phyloP scores from a whole-genome alignment of 2,888 invertebrate species.

The Synanthedon andrenaeformis region DNA sequence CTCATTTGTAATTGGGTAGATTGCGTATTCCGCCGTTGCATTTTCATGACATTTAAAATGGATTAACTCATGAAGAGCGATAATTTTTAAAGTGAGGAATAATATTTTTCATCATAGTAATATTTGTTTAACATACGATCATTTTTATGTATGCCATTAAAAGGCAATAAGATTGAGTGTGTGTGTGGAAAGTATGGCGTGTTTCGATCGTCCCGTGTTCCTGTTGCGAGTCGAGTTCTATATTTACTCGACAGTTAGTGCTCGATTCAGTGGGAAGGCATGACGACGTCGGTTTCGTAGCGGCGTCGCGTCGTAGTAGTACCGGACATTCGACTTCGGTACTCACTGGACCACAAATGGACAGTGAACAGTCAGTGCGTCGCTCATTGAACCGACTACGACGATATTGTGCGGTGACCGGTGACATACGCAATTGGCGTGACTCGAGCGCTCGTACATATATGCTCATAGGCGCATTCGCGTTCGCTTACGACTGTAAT shows the following conservation, averaged over 20 bases:
- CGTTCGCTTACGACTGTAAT: constrained; percentile 20
- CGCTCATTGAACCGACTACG: not conserved
- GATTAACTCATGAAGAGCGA: no score
- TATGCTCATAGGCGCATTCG: constrained; percentile 24
- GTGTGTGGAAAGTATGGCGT: constrained; percentile 16
- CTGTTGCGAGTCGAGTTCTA: constrained; percentile 57
- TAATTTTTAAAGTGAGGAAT: no score
- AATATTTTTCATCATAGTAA: not conserved
- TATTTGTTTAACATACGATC: not conserved
- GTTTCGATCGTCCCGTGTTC: constrained; percentile 23
- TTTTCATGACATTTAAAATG: constrained; percentile 1
- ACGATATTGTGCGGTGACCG: constrained; percentile 4
- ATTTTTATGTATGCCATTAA: not conserved
- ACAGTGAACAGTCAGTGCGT: not conserved
- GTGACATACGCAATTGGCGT: constrained; percentile 11
- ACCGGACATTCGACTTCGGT: constrained; percentile 30
- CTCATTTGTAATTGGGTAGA: constrained; percentile 19
- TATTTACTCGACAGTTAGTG: constrained; percentile 60
- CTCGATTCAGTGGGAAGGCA: constrained; percentile 52
- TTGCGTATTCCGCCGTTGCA: constrained; percentile 7
- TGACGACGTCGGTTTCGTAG: constrained; percentile 34
- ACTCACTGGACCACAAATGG: constrained; percentile 17
- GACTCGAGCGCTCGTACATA: constrained; percentile 8
- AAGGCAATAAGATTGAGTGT: not conserved
- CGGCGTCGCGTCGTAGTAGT: constrained; percentile 15